phyloP scores from a whole-genome alignment of 2,113 vertebrate genomes.

The Scomber colias region DNA sequence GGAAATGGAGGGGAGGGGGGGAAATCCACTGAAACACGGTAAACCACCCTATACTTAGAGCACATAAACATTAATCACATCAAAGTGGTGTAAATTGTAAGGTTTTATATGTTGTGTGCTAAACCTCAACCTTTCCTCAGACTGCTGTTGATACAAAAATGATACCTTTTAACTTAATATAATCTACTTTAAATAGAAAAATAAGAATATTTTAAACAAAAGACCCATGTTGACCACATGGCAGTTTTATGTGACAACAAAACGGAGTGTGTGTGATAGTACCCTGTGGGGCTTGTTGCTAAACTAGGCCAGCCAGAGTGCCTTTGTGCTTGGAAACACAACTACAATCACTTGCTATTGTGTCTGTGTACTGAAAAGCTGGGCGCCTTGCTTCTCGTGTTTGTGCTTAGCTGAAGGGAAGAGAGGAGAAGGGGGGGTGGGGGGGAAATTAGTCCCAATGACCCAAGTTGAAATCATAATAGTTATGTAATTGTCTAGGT shows the following conservation, averaged over 20 bases:
- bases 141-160: not conserved
- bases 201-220: not conserved
- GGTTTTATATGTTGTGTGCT: not conserved
- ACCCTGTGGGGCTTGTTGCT: not conserved
- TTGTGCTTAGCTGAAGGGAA: conserved; percentile 21
- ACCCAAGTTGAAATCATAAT: conserved; percentile 13
- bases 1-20: conserved; percentile 34
- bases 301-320: conserved; percentile 49
- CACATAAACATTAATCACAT: not conserved
- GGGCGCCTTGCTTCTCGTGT: conserved; percentile 9
- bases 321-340: conserved; percentile 50
- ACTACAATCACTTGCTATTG: conserved; percentile 44
- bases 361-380: conserved; percentile 47
- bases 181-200: not conserved
- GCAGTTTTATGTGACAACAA: conserved; percentile 1
- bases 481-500: conserved; percentile 19
- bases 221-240: not conserved
- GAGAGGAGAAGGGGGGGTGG: not conserved
- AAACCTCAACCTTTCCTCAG: no score
- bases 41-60: not conserved
- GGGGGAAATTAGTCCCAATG: not conserved
- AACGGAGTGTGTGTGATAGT: conserved; percentile 14
- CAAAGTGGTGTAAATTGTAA: not conserved
- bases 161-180: not conserved
- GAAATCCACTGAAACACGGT: conserved; percentile 4